Conservation (phyloP, 2,888 invertebrate species). For the Ophioninae sp. region DNA sequence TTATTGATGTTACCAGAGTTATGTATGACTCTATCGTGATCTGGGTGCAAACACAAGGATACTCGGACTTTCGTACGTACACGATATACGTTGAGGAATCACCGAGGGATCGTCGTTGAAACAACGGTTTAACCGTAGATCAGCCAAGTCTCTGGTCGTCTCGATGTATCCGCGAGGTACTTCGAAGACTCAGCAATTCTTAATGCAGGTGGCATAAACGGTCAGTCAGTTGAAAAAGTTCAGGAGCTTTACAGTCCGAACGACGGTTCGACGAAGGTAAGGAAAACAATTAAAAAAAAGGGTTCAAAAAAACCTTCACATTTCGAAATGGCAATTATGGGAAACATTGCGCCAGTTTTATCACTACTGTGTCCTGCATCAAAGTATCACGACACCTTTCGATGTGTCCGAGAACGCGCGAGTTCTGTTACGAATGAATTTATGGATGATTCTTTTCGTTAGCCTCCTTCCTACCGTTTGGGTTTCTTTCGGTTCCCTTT, state of each 20-base stretch:
- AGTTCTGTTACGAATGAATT: no score
- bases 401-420: no score
- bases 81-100: constrained; percentile 61
- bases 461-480: no score
- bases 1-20: constrained; percentile 79
- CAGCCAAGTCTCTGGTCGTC: constrained; percentile 25
- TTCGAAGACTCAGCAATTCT: constrained; percentile 17
- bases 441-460: no score
- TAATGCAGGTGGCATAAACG: constrained; percentile 26
- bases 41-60: constrained; percentile 66
- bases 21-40: constrained; percentile 79
- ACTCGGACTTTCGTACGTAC: constrained; percentile 12
- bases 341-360: no score
- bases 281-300: neutral
- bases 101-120: constrained; percentile 54
- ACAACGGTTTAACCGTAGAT: constrained; percentile 58
- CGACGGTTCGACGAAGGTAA: neutral
- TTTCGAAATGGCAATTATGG: neutral
- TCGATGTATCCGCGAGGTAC: constrained; percentile 21
- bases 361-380: no score
- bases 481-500: no score
- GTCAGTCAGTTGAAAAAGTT: neutral
- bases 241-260: neutral
- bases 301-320: neutral
- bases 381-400: no score